A percentile compares a stretch with the other conserved stretches of the same genome.
These are phyloP conservation scores for Arbacia lixula DNA, from an alignment of 53 echinoderm and acorn worm genomes.

Conservation along the genomic window DNA sequence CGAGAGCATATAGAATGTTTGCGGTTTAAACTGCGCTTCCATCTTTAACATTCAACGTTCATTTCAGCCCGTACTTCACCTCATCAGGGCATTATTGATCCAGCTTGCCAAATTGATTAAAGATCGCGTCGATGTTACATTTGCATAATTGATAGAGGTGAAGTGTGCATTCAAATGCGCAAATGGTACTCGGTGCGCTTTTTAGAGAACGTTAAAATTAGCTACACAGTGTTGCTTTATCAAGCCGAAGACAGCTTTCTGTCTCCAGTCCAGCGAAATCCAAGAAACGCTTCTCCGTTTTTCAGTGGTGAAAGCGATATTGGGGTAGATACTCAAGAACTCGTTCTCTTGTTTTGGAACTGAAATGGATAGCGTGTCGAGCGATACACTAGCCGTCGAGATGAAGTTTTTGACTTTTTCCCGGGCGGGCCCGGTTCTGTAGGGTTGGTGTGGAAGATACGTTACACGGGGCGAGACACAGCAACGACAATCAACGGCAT, in stretches of 20 bases:
- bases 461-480: constrained; percentile 47
- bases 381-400: constrained; percentile 45
- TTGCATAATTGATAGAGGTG: no score
- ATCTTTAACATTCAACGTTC: no score
- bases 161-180: no score
- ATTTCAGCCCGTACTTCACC: no score
- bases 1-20: no score
- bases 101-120: no score
- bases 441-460: constrained; percentile 41
- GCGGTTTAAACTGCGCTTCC: no score
- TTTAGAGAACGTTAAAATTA: background rate
- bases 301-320: constrained; percentile 49
- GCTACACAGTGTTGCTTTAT: constrained; percentile 27
- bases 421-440: constrained; percentile 29
- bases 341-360: constrained; percentile 55
- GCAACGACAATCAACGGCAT: constrained; percentile 16
- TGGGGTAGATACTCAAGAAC: constrained; percentile 46
- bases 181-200: no score
- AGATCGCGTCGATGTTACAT: no score
- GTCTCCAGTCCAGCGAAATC: constrained; percentile 37
- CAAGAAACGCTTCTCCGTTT: constrained; percentile 42
- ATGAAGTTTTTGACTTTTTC: constrained; percentile 56
- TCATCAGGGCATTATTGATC: no score
- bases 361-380: constrained; percentile 49
- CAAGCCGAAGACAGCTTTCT: background rate